Conservation (phyloP, 2,113 vertebrate species). For the Salminus brasiliensis region DNA sequence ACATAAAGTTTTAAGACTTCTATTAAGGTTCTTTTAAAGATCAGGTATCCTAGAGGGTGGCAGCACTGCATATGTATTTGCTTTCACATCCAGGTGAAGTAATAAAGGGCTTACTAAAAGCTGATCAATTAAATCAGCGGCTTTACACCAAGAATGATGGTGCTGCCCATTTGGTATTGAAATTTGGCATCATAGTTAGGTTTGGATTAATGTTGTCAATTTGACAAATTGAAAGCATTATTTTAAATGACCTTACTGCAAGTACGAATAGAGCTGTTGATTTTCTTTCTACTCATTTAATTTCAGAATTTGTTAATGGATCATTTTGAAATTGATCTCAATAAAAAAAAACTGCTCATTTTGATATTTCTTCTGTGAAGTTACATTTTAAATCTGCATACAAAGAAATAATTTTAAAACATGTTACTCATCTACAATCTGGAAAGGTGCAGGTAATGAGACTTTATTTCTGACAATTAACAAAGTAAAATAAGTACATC, state of each 20-base stretch:
- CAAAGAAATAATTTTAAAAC: constrained; percentile 12
- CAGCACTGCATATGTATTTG: background rate
- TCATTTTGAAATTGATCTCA: constrained; percentile 29
- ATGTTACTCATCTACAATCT: background rate
- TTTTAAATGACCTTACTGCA: too few relatives aligned
- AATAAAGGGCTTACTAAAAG: background rate
- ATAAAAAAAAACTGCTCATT: background rate
- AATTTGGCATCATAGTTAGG: background rate
- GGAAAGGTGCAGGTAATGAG: background rate
- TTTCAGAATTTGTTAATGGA: constrained; percentile 57
- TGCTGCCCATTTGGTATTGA: background rate
- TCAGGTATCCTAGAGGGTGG: background rate
- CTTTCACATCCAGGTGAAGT: background rate
- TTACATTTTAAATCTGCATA: constrained; percentile 13
- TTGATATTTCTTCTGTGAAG: constrained; percentile 19
- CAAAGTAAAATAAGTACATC: constrained; percentile 33
- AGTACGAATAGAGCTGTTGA: background rate
- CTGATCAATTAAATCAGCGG: background rate
- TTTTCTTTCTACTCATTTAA: constrained; percentile 46
- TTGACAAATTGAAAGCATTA: background rate
- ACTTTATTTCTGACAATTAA: background rate
- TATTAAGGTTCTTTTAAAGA: too few relatives aligned
- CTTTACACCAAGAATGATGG: background rate
- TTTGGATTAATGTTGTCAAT: background rate
- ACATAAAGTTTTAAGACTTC: too few relatives aligned